phyloP scores from a whole-genome alignment of 2,888 invertebrate genomes.

The Apotomis turbidana region DNA sequence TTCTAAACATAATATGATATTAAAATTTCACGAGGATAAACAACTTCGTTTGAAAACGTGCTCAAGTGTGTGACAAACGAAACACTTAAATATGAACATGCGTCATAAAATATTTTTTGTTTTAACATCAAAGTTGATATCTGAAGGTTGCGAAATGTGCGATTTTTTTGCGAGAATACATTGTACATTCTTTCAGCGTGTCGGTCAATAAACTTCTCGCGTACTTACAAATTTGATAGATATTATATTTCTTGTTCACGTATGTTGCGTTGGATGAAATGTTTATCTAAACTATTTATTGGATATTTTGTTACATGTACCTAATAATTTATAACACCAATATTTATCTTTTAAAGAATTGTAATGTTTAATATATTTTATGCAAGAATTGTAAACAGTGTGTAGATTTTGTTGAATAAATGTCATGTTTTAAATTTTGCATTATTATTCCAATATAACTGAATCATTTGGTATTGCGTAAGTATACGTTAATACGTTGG shows the following conservation, averaged over 20 bases:
- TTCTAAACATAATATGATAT: no score
- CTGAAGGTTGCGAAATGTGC: not conserved
- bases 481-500: not conserved
- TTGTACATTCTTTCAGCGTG: not conserved
- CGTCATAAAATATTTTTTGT: not conserved
- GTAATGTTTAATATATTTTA: conserved; percentile 63
- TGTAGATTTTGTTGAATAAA: conserved; percentile 83
- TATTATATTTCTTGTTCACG: conserved; percentile 33
- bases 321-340: conserved; percentile 77
- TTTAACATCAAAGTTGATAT: conserved; percentile 4
- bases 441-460: conserved; percentile 41
- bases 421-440: conserved; percentile 73
- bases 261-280: conserved; percentile 50
- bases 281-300: conserved; percentile 56
- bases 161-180: not conserved
- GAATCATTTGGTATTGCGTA: no score
- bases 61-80: no score
- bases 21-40: no score
- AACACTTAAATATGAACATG: not conserved
- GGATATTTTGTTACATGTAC: conserved; percentile 65
- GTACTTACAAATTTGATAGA: conserved; percentile 38
- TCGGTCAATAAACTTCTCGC: conserved; percentile 15
- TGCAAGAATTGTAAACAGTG: conserved; percentile 71
- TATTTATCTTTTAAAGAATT: conserved; percentile 74
- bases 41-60: no score